These are phyloP conservation scores for Stenotaenia linearis DNA, from an alignment of 2,888 invertebrate genomes.

Conservation along the genomic window DNA sequence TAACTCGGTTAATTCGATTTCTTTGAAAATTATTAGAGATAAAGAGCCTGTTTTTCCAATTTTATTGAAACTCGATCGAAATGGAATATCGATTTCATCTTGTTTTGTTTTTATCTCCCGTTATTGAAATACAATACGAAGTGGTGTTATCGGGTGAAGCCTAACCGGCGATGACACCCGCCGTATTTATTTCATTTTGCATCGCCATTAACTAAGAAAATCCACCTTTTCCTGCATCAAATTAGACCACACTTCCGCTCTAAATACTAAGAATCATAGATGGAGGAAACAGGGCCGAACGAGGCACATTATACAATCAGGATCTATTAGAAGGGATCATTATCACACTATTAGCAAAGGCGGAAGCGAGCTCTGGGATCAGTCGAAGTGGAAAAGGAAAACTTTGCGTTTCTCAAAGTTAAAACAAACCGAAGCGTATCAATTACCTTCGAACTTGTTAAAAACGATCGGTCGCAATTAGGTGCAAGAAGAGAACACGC, in stretches of 20 bases:
- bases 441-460: neutral
- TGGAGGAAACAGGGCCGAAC: neutral
- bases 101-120: too few species aligned
- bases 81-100: too few species aligned
- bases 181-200: neutral
- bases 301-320: neutral
- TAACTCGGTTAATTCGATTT: too few species aligned
- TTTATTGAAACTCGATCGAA: too few species aligned
- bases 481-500: neutral
- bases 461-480: neutral
- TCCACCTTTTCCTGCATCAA: neutral
- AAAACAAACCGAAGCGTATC: neutral
- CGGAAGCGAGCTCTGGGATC: too few species aligned
- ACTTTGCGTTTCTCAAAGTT: neutral
- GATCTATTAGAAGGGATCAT: neutral
- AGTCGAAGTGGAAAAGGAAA: neutral
- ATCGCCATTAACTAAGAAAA: neutral
- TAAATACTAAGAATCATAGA: neutral
- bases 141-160: too few species aligned
- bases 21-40: too few species aligned
- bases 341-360: neutral
- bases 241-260: neutral
- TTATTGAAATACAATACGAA: too few species aligned
- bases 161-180: too few species aligned
- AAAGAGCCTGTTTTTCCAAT: too few species aligned